Percentiles rank a stretch among this genome's conserved stretches.
Conservation (phyloP, 2,113 vertebrate genomes). For the Myotis lucifugus region DNA sequence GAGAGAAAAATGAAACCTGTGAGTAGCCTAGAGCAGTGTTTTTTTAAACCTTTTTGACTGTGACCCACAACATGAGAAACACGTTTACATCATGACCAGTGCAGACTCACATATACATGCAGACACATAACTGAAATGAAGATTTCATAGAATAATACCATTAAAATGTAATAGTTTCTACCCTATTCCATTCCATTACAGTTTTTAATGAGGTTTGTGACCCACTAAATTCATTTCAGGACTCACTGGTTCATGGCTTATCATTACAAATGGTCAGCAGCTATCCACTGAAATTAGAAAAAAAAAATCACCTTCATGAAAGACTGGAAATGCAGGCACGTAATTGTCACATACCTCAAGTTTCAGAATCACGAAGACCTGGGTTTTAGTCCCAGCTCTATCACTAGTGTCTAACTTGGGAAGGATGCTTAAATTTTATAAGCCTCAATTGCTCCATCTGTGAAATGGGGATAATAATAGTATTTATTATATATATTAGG, state of each 20-base stretch:
- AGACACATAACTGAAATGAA: not conserved
- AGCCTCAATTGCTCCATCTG: not conserved
- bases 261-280: not conserved
- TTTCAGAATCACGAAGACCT: not conserved
- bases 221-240: not conserved
- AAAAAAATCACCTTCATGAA: not conserved
- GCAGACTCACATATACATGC: not conserved
- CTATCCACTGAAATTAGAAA: not conserved
- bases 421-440: not conserved
- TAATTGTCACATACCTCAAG: not conserved
- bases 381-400: not conserved
- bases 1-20: not conserved
- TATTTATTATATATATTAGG: not conserved
- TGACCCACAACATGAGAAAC: not conserved
- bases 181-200: not conserved
- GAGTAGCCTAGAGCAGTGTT: not conserved
- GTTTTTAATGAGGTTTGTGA: not conserved
- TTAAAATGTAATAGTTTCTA: not conserved
- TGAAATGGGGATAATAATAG: not conserved
- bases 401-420: not conserved
- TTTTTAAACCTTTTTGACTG: not conserved
- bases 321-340: not conserved
- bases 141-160: not conserved
- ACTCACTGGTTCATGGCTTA: constrained; percentile 8
- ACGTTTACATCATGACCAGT: not conserved